A percentile compares a stretch with the other conserved stretches of the same genome.
phyloP scores from a whole-genome alignment of 2,888 invertebrate species.

The Spisula subtruncata region DNA sequence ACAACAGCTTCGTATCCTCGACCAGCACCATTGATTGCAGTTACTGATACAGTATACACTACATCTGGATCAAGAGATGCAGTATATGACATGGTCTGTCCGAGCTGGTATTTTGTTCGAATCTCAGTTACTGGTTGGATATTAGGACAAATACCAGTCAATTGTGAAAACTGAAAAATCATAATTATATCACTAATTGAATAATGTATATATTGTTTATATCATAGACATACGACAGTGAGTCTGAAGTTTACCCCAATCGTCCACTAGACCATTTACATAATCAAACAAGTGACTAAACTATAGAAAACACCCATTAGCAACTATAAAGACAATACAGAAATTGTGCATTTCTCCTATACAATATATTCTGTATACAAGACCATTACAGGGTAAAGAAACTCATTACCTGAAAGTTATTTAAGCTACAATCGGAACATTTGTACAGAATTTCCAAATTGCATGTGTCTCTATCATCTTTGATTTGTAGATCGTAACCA shows the following conservation, averaged over 20 bases:
- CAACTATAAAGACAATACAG: no score
- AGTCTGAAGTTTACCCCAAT: no score
- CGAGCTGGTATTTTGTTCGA: neutral
- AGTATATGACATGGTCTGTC: neutral
- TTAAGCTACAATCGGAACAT: constrained; percentile 47
- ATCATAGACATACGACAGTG: no score
- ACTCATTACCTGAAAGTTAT: neutral
- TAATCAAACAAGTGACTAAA: no score
- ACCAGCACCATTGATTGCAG: constrained; percentile 56
- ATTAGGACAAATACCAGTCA: neutral
- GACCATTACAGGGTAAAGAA: neutral
- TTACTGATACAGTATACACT: constrained; percentile 41
- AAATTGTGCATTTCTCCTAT: no score
- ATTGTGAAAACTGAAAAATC: neutral
- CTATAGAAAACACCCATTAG: no score
- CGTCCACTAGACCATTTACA: no score
- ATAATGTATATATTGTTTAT: no score
- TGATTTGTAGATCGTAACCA: constrained; percentile 58
- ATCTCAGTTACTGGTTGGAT: neutral
- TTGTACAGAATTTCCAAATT: constrained; percentile 30
- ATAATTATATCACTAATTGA: no score
- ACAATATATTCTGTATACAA: no score
- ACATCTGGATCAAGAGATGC: constrained; percentile 31
- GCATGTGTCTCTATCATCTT: constrained; percentile 28
- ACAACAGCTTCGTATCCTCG: constrained; percentile 38